Evolutionary conservation across 2,113 vertebrate genomes (phyloP).

Genomic region (Stegastes partitus): DNA sequence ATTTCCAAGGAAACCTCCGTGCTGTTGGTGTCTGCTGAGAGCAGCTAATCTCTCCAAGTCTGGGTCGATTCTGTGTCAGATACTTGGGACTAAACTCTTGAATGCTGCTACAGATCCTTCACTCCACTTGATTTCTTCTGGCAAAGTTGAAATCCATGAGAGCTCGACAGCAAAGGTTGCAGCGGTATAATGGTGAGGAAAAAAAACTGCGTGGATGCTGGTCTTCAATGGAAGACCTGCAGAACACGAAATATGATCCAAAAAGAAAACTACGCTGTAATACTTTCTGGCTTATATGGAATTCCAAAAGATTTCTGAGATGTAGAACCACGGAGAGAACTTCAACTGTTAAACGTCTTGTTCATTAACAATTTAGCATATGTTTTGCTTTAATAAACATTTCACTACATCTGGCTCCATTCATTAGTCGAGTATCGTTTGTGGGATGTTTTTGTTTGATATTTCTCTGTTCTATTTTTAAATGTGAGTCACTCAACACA

Average conservation of each 20-base stretch:
- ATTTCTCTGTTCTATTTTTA: no score
- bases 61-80: background rate
- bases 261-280: background rate
- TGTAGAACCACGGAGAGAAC: no score
- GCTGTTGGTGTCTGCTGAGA: background rate
- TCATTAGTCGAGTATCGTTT: no score
- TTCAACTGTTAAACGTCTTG: no score
- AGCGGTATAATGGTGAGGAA: background rate
- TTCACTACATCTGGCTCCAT: no score
- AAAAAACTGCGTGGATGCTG: background rate
- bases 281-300: no score
- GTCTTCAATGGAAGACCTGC: background rate
- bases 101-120: conserved; percentile 1
- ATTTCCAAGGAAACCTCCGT: background rate
- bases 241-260: background rate
- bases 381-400: no score
- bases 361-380: no score
- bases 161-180: background rate
- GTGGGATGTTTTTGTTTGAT: no score
- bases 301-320: no score
- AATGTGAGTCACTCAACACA: no score
- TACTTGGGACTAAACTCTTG: background rate
- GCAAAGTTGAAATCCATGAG: conserved; percentile 3
- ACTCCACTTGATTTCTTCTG: background rate
- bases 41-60: background rate